phyloP scores from a whole-genome alignment of 2,113 vertebrate species.

The Pardalotus punctatus region DNA sequence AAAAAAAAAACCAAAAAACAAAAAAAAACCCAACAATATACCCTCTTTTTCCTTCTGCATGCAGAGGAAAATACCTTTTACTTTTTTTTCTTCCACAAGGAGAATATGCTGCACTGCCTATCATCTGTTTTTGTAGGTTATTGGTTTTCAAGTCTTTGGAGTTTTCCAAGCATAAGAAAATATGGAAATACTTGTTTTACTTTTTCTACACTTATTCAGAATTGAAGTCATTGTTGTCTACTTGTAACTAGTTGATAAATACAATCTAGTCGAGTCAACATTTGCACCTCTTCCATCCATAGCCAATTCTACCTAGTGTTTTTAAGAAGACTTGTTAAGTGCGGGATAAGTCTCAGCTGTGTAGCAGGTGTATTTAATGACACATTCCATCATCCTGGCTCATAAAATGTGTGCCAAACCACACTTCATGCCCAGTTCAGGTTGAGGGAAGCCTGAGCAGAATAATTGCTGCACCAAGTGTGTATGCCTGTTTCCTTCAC shows the following conservation, averaged over 20 bases:
- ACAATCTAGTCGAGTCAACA: background rate
- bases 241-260: background rate
- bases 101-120: background rate
- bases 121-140: background rate
- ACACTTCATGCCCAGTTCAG: background rate
- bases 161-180: background rate
- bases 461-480: background rate
- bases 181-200: background rate
- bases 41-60: background rate
- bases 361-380: background rate
- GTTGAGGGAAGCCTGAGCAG: background rate
- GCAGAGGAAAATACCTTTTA: background rate
- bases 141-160: background rate
- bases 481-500: background rate
- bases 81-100: background rate
- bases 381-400: background rate
- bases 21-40: background rate
- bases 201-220: background rate
- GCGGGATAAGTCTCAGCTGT: background rate
- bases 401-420: background rate
- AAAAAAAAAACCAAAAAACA: fast-evolving
- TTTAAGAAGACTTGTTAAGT: background rate
- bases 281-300: background rate
- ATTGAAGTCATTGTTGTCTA: background rate
- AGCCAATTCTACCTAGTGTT: background rate